Evolutionary conservation across 2,797 vertebrate species (phyloP), one percentile per base, ranked within the genome.

Genomic region (Protonibea diacanthus): DNA sequence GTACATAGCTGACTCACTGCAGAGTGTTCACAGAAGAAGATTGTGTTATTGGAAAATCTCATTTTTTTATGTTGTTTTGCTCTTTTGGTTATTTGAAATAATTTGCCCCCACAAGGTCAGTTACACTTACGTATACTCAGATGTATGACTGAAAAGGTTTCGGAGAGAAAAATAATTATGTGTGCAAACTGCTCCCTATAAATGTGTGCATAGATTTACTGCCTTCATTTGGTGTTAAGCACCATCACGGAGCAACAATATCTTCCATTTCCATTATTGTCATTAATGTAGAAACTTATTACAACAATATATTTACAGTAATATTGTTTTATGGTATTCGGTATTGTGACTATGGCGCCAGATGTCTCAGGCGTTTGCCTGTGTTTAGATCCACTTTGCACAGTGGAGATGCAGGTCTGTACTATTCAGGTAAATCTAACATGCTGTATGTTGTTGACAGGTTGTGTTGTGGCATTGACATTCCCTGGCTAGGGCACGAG

Each of bases 401-500:
- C 47, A 58, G 42, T 56, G 53, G 14, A 61, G 21, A 29, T 74
- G 29, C n/a, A 21, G 5, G 55, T 69, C 38, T 53, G 5, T 53
- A 2, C 21, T 64, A 12, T 55, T 60, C 27, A 42, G 12, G 29
- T 38, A 5, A 69, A 52, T 80, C 53, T 77, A 74, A 85, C 18
- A 23, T 15, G 52, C 15, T 79, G 45, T 18, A 48, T 53, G 7
- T 80, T 76, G 10, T 74, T 44, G 33, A n/a, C 86, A 93, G 91
- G 85, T 88, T 86, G 80, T 89, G 74, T 88, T 91, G 86, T 81
- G 82, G 76, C 73, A 78, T 38, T 74, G 71, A 79, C 38, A 40
- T 70, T 88, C 86, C 90, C 84, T 73, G 84, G 83, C 87, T 66
- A 92, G 90, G 90, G 90, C 85, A 89, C 82, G 80, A 90, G 92